phyloP scores from a whole-genome alignment of 2,113 vertebrate species.

The Eonycteris spelaea region DNA sequence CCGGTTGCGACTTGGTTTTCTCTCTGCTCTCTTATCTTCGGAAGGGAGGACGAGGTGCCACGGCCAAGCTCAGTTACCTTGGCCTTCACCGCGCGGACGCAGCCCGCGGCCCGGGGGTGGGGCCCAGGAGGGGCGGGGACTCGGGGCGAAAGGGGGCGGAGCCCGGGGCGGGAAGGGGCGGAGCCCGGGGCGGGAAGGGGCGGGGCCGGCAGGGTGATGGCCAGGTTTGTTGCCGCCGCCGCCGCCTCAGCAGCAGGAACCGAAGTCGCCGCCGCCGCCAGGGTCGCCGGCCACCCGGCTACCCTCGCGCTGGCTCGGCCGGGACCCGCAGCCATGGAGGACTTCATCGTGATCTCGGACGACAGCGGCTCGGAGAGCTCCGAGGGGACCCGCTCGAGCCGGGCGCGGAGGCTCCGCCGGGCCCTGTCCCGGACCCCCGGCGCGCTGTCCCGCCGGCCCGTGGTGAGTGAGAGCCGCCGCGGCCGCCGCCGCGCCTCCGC shows the following conservation, averaged over 20 bases:
- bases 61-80: accelerated
- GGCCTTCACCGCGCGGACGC: accelerated
- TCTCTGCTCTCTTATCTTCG: background rate
- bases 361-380: slow-evolving; percentile 71
- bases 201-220: slow-evolving; percentile 26
- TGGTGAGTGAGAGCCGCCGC: slow-evolving; percentile 39
- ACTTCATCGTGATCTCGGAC: slow-evolving; percentile 68
- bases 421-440: slow-evolving; percentile 47
- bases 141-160: background rate
- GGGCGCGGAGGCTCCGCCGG: slow-evolving; percentile 57
- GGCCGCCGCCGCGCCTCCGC: background rate
- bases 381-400: slow-evolving; percentile 26
- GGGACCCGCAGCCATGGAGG: slow-evolving; percentile 52
- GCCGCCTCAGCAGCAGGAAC: background rate
- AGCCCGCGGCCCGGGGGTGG: background rate
- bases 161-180: background rate
- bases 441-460: slow-evolving; percentile 42
- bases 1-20: background rate
- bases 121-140: background rate
- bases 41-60: accelerated
- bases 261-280: background rate
- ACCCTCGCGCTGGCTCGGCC: background rate
- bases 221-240: background rate
- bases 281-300: background rate
- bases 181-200: background rate